Evolutionary conservation across 1,140 invertebrate species (phyloP).

Genomic region (Cotesia chilonis): DNA sequence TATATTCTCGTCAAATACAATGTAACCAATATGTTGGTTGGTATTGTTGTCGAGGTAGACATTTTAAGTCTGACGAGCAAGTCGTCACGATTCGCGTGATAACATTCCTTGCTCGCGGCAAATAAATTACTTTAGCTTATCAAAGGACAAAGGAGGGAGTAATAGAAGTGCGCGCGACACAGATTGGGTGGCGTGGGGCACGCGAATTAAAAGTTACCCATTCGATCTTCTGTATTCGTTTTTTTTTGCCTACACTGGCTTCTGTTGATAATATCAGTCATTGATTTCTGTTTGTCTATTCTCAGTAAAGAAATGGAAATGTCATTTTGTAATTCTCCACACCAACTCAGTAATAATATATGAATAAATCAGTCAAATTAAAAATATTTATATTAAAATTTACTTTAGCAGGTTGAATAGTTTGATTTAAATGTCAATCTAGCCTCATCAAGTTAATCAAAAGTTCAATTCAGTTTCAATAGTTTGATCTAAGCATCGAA

Average conservation of each 20-base stretch:
- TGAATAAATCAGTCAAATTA: too few species aligned
- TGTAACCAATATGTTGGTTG: constrained; percentile 15
- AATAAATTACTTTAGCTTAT: constrained; percentile 66
- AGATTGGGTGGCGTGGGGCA: constrained; percentile 63
- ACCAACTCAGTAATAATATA: neutral
- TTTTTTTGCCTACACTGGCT: neutral
- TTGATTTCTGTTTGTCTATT: neutral
- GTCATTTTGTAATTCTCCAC: neutral
- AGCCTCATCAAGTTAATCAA: too few species aligned
- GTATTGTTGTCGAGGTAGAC: constrained; percentile 10
- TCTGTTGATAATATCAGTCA: constrained; percentile 3
- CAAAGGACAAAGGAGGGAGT: constrained; percentile 45
- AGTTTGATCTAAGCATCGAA: too few species aligned
- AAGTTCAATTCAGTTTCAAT: too few species aligned
- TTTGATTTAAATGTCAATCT: too few species aligned
- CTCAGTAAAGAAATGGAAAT: neutral
- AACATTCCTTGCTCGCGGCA: constrained; percentile 59
- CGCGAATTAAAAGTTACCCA: constrained; percentile 64
- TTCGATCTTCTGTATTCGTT: neutral
- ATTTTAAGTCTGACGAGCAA: constrained; percentile 10
- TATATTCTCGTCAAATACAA: constrained; percentile 1
- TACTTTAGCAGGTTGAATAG: neutral
- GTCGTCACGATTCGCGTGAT: constrained; percentile 57
- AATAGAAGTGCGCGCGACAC: constrained; percentile 64
- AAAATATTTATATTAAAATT: neutral